phyloP scores from a whole-genome alignment of 2,113 vertebrate species.

The Monopterus albus region DNA sequence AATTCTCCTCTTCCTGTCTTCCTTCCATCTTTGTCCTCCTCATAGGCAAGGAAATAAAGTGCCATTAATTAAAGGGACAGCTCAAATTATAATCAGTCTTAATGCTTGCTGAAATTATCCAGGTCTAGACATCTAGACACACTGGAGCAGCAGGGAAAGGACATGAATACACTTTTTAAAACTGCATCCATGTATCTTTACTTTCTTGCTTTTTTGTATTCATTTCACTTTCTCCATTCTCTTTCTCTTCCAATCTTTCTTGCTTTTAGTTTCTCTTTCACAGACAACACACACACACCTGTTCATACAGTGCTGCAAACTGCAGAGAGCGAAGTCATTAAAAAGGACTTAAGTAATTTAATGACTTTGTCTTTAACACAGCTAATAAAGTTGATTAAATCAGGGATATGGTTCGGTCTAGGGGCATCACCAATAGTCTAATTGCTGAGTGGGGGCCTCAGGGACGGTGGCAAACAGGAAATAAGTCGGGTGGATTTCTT shows the following conservation, averaged over 20 bases:
- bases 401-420: constrained; percentile 31
- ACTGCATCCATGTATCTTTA: not conserved
- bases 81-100: constrained; percentile 66
- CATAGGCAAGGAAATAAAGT: constrained; percentile 52
- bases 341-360: constrained; percentile 40
- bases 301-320: not conserved
- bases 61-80: constrained; percentile 75
- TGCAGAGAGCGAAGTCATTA: constrained; percentile 2
- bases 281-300: constrained; percentile 6
- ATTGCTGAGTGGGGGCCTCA: constrained; percentile 27
- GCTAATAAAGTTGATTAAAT: constrained; percentile 48
- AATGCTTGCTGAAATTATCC: constrained; percentile 57
- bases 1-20: constrained; percentile 19
- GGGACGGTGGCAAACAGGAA: constrained; percentile 15
- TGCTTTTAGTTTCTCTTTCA: not conserved
- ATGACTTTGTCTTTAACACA: constrained; percentile 29
- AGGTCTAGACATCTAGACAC: constrained; percentile 28
- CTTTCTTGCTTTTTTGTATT: not conserved
- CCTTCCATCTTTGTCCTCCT: constrained; percentile 51
- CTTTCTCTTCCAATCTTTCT: too few species aligned
- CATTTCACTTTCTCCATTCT: not conserved
- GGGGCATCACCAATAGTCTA: constrained; percentile 38
- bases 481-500: not conserved
- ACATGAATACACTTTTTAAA: too few species aligned
- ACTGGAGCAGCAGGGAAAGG: constrained; percentile 4